Conservation (phyloP, 2,888 invertebrate species). For the Eurytoma californica region DNA sequence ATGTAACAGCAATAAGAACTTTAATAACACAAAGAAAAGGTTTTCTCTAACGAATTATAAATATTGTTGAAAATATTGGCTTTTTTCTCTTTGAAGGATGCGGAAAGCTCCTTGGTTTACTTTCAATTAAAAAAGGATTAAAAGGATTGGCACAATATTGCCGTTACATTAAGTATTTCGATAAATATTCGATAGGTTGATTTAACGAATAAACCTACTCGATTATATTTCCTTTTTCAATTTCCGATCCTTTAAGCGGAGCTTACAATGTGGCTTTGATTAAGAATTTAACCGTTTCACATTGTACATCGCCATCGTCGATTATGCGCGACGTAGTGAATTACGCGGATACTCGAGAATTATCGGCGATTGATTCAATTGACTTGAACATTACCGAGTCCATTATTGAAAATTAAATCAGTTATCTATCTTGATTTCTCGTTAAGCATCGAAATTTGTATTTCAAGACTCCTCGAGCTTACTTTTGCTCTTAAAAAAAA, state of each 20-base stretch:
- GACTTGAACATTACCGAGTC: slow-evolving; percentile 6
- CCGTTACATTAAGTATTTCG: too few species aligned
- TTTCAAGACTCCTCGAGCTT: not conserved
- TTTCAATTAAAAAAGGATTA: too few species aligned
- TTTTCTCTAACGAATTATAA: too few species aligned
- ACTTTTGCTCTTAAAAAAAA: too few species aligned
- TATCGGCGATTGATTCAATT: not conserved
- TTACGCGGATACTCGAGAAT: not conserved
- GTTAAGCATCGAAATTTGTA: not conserved
- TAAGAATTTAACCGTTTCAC: slow-evolving; percentile 5
- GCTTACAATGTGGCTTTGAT: not conserved
- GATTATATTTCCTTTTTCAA: not conserved
- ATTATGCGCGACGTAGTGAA: not conserved
- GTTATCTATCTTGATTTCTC: not conserved
- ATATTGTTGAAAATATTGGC: too few species aligned
- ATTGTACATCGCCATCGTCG: not conserved
- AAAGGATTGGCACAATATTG: too few species aligned
- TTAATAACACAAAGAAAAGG: too few species aligned
- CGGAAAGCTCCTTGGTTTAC: too few species aligned
- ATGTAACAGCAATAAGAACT: too few species aligned
- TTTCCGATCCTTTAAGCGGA: not conserved
- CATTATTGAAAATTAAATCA: slow-evolving; percentile 21
- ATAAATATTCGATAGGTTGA: too few species aligned
- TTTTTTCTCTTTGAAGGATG: too few species aligned
- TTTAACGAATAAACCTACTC: not conserved